These are phyloP conservation scores for Pagetopsis macropterus DNA, from an alignment of 2,797 vertebrate genomes.

Conservation along the genomic window DNA sequence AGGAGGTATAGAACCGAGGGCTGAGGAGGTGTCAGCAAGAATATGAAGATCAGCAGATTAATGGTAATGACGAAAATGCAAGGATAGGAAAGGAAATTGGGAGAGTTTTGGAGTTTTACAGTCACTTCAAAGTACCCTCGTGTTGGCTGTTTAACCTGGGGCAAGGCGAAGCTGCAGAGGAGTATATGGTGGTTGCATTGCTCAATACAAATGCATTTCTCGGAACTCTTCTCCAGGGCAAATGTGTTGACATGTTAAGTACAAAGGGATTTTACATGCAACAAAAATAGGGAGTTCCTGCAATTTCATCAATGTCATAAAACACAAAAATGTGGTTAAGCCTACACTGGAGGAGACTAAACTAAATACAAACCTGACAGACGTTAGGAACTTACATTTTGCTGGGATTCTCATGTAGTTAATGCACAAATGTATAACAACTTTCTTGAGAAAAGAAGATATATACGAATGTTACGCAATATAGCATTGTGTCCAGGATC, in stretches of 20 bases:
- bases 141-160: slow-evolving; percentile 9
- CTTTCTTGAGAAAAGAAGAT: background rate
- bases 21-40: slow-evolving; percentile 15
- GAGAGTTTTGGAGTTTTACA: slow-evolving; percentile 13
- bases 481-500: no score
- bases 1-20: slow-evolving; percentile 6
- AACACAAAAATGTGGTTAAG: background rate
- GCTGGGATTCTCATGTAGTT: no score
- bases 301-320: background rate
- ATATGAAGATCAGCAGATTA: slow-evolving; percentile 19
- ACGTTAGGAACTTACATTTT: no score
- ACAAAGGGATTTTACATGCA: slow-evolving; percentile 11
- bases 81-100: background rate
- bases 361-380: no score
- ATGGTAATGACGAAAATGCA: background rate
- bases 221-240: slow-evolving; percentile 15
- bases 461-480: no score
- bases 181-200: slow-evolving; percentile 24
- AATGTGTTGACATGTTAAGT: background rate
- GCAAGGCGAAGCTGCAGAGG: slow-evolving; percentile 23
- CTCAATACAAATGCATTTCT: slow-evolving; percentile 42
- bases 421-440: background rate
- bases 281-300: slow-evolving; percentile 14
- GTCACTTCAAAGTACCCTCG: slow-evolving; percentile 35
- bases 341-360: no score